Evolutionary conservation across 1,140 invertebrate genomes (phyloP).

Genomic region (Megathymus violae): DNA sequence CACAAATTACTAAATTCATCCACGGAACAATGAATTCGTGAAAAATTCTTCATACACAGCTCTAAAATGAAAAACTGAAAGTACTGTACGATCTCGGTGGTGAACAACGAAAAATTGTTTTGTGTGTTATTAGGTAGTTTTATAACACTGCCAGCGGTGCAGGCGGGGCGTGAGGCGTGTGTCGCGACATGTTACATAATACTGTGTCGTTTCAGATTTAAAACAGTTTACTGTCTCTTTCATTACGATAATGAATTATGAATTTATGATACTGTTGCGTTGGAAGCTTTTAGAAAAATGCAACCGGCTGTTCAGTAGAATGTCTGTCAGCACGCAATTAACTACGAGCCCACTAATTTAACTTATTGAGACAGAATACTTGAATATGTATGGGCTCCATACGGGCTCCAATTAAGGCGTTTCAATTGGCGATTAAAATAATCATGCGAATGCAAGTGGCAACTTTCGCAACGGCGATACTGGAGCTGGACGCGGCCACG

Average conservation of each 20-base stretch:
- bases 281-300: conserved; percentile 16
- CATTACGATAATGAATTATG: conserved; percentile 32
- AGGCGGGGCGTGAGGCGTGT: too few species aligned
- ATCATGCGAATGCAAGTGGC: conserved; percentile 26
- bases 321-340: conserved; percentile 22
- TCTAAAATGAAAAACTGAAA: too few species aligned
- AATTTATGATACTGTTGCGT: conserved; percentile 30
- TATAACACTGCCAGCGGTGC: too few species aligned
- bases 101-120: too few species aligned
- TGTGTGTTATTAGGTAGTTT: background rate
- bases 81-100: too few species aligned
- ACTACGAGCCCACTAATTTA: conserved; percentile 33
- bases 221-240: conserved; percentile 22
- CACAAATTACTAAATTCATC: too few species aligned
- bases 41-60: too few species aligned
- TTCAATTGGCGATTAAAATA: conserved; percentile 35
- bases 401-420: conserved; percentile 35
- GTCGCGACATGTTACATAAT: background rate
- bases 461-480: conserved; percentile 15
- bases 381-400: conserved; percentile 32
- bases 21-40: too few species aligned
- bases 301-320: background rate
- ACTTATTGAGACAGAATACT: conserved; percentile 31
- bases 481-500: too few species aligned
- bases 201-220: conserved; percentile 4